Conservation (phyloP, 2,797 vertebrate genomes). For the Xiphophorus birchmanni region DNA sequence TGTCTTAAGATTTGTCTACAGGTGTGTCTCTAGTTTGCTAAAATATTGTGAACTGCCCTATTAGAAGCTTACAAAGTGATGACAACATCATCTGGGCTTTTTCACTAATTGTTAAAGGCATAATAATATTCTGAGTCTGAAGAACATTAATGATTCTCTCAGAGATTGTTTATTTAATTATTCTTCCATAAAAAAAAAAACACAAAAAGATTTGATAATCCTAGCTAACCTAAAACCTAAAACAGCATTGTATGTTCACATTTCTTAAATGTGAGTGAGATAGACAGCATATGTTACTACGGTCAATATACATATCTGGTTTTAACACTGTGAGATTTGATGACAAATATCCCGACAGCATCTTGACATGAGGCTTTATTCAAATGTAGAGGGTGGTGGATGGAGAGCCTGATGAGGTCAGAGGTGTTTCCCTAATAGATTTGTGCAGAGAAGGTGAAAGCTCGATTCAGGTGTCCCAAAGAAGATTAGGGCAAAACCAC, state of each 20-base stretch:
- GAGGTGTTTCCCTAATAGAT: conserved; percentile 74
- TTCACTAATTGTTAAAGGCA: neutral
- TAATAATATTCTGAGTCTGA: neutral
- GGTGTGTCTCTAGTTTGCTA: neutral
- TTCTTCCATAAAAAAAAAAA: neutral
- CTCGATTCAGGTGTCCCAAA: conserved; percentile 56
- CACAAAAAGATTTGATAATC: neutral
- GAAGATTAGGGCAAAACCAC: conserved; percentile 67
- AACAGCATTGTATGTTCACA: neutral
- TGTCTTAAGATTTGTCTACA: neutral
- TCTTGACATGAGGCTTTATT: conserved; percentile 60
- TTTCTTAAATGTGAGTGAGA: neutral
- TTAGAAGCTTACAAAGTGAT: neutral
- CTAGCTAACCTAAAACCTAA: neutral
- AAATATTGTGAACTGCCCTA: neutral
- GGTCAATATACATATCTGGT: neutral
- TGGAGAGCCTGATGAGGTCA: conserved; percentile 58
- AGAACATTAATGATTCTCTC: neutral
- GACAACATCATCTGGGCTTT: neutral
- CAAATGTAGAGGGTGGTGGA: conserved; percentile 39
- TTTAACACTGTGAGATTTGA: conserved; percentile 39
- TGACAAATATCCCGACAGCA: conserved; percentile 15
- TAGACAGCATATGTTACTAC: neutral
- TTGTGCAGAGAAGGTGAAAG: conserved; percentile 60
- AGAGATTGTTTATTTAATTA: no score